Base-by-base conservation (phyloP, 64 coral and sea anemone genomes). In the Pachyseris speciosa region DNA sequence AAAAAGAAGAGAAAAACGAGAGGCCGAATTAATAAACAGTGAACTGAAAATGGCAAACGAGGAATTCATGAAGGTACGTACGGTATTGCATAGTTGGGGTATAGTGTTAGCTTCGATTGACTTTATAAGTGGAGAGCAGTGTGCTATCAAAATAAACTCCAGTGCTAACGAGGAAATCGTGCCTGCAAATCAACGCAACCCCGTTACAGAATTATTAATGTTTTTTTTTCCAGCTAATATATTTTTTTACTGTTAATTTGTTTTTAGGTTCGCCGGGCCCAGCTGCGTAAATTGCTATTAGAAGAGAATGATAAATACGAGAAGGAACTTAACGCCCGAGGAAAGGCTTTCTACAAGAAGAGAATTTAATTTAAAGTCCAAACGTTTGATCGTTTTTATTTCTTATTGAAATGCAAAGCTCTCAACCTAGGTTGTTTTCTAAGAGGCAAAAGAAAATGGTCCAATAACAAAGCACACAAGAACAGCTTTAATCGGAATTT, bases 321-420 rank as follows among this genome's bases (percentile, higher is more conserved):
- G 20, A 81, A 72, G 69, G 89, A 91, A 16, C 79, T 91, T 15
- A 91, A 91, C 45, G 78, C 30, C 6, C 42, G 31, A 15, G 89
- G 67, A 34, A 84, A 72, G 42, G 22, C 89, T 4, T 91, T 91
- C 25, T 91, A 84, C 45, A 73, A 83, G 20, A 91, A 91, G 34
- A 81, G 89, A 43, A 75, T 91, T 29, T 84, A 73, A 80, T 6
- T n/a, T n/a, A n/a, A n/a, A n/a, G n/a, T n/a, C n/a, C n/a, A n/a
- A n/a, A n/a, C n/a, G n/a, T n/a, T n/a, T n/a, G n/a, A n/a, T n/a
- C n/a, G n/a, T n/a, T n/a, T n/a, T n/a, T n/a, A n/a, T n/a, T n/a
- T n/a, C n/a, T n/a, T n/a, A n/a, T n/a, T n/a, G n/a, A n/a, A n/a
- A n/a, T n/a, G n/a, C n/a, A n/a, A n/a, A n/a, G n/a, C n/a, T n/a